A percentile compares a stretch with the other conserved stretches of the same genome.
Conservation (phyloP, 2,888 invertebrate species). For the Reticulitermes lucifugus region DNA sequence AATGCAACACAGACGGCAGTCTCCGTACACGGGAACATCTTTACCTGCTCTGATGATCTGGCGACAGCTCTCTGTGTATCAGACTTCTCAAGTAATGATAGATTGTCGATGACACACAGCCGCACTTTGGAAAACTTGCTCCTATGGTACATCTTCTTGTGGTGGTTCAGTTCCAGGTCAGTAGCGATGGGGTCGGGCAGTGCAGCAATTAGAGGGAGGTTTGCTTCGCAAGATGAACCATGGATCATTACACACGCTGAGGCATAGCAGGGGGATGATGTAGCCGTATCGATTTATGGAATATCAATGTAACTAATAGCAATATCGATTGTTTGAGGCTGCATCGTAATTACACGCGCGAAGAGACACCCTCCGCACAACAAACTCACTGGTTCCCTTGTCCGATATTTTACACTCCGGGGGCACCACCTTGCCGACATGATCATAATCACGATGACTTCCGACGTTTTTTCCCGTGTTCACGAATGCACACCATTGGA, state of each 20-base stretch:
- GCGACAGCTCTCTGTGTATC: neutral
- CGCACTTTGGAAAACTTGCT: neutral
- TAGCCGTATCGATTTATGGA: slow-evolving; percentile 22
- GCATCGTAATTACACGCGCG: neutral
- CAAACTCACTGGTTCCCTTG: neutral
- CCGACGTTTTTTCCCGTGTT: too few relatives aligned
- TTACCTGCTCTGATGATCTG: too few relatives aligned
- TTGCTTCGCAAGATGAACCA: slow-evolving; percentile 16
- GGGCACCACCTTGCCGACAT: too few relatives aligned
- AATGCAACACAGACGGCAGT: too few relatives aligned
- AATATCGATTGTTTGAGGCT: neutral
- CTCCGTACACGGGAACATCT: too few relatives aligned
- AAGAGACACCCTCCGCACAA: neutral
- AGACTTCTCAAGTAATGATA: neutral
- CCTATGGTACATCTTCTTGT: neutral
- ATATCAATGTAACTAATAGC: slow-evolving; percentile 18
- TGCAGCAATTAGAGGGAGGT: slow-evolving; percentile 21
- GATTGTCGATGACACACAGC: neutral
- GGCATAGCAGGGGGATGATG: neutral
- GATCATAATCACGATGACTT: too few relatives aligned
- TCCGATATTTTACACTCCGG: too few relatives aligned
- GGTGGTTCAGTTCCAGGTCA: slow-evolving; percentile 1
- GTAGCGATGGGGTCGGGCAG: neutral
- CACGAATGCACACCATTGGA: too few relatives aligned
- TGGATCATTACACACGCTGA: slow-evolving; percentile 13